These are phyloP conservation scores for Limenitis camilla DNA, from an alignment of 2,888 invertebrate species.

Conservation along the genomic window DNA sequence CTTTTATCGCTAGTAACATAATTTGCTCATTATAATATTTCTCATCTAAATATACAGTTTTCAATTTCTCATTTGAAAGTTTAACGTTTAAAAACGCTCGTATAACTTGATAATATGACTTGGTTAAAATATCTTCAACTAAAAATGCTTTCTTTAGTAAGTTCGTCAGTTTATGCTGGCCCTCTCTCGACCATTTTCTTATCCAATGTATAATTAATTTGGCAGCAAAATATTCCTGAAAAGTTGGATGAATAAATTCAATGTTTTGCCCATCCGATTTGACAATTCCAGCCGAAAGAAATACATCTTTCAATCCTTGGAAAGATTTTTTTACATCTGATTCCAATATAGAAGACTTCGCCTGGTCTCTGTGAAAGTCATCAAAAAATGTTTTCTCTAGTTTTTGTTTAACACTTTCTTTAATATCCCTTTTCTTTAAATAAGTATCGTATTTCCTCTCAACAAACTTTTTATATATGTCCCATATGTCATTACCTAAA, in stretches of 20 bases:
- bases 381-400: background rate
- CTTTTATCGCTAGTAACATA: background rate
- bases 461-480: conserved; percentile 1
- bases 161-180: background rate
- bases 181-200: background rate
- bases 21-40: background rate
- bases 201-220: background rate
- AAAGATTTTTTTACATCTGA: background rate
- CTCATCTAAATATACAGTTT: background rate
- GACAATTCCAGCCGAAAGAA: background rate
- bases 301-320: background rate
- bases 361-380: background rate
- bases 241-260: conserved; percentile 2
- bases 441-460: background rate
- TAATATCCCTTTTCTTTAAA: background rate
- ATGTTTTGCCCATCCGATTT: background rate
- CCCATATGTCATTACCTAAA: background rate
- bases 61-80: background rate
- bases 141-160: background rate
- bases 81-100: background rate
- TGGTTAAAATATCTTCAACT: background rate
- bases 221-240: background rate
- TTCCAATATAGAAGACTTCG: background rate
- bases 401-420: background rate
- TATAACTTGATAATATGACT: background rate